Base-by-base conservation (phyloP, 2,888 invertebrate species). In the Eupeodes luniger region DNA sequence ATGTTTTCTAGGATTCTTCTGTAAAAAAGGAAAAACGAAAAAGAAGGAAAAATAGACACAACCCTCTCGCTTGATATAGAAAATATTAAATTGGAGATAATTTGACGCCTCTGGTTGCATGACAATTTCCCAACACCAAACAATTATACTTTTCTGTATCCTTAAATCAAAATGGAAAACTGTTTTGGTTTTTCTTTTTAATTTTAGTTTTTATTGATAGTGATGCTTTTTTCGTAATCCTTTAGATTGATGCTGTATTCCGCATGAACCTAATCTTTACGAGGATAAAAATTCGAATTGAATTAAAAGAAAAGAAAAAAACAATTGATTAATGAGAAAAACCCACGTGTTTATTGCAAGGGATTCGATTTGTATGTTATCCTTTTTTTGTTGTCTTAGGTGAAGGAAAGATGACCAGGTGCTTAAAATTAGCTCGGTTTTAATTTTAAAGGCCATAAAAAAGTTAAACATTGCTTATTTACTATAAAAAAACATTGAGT, bases 321-420 rank as follows among this genome's bases (percentile, higher is more conserved):
- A 47, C 69, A 51, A 72, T 81, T 85, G 85, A 85, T 85, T 85
- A 77, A 85, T 81, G 85, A 77, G 77, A 34, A 57, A 57, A 27
- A 59, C 47, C 27, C 66, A 70, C 49, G 69, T 66, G 66, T 78
- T 44, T 36, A 36, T 40, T 77, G 72, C 62, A 78, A 51, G 59
- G 34, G 55, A 72, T 59, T 59, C 72, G 57, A 47, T 72, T 72
- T 72, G 27, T 27, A 5, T 72, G 10, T 47, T 44, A 27, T 59
- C 27, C 27, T 72, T 72, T 70, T 59, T 72, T 51, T n/a, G 27
- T 66, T 27, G 9, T 27, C 7, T 40, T 27, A 2, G 27, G 14
- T 27, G 11, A 27, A 1, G 12, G 19, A 1, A 64, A 4, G 47
- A 47, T 64, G 64, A 64, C 64, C 64, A 64, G 19, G 27, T 27